phyloP scores from a whole-genome alignment of 2,888 invertebrate genomes.

The Rotaria socialis region DNA sequence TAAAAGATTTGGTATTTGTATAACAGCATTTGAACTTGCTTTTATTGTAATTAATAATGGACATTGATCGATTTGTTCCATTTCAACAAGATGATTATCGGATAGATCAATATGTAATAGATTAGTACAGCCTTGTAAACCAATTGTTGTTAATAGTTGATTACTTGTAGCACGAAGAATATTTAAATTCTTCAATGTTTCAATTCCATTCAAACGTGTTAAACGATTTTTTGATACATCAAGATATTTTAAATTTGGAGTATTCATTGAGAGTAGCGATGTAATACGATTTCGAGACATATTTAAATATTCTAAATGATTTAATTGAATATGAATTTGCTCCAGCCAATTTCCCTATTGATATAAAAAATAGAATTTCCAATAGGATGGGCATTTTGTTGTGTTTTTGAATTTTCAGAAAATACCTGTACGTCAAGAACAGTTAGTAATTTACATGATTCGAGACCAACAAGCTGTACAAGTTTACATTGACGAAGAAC shows the following conservation, averaged over 20 bases:
- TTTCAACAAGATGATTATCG: conserved; percentile 7
- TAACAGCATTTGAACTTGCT: background rate
- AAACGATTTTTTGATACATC: conserved; percentile 8
- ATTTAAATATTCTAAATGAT: conserved; percentile 7
- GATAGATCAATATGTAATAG: background rate
- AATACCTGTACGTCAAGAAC: background rate
- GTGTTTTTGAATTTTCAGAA: no score
- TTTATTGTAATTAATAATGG: background rate
- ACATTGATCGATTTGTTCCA: conserved; percentile 11
- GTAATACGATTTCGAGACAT: background rate
- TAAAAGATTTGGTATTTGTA: background rate
- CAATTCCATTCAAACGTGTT: background rate
- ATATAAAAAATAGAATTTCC: no score
- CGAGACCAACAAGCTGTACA: background rate
- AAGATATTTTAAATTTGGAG: background rate
- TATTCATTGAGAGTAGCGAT: background rate
- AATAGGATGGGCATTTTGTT: no score
- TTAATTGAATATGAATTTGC: background rate
- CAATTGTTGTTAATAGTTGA: conserved; percentile 5
- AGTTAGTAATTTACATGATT: background rate
- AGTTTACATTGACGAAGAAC: background rate
- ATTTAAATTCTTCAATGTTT: background rate
- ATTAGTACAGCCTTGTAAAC: conserved; percentile 11
- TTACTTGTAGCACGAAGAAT: background rate
- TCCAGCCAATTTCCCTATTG: background rate